phyloP scores from a whole-genome alignment of 2,888 invertebrate species.

The Lepetodrilus schrolli region DNA sequence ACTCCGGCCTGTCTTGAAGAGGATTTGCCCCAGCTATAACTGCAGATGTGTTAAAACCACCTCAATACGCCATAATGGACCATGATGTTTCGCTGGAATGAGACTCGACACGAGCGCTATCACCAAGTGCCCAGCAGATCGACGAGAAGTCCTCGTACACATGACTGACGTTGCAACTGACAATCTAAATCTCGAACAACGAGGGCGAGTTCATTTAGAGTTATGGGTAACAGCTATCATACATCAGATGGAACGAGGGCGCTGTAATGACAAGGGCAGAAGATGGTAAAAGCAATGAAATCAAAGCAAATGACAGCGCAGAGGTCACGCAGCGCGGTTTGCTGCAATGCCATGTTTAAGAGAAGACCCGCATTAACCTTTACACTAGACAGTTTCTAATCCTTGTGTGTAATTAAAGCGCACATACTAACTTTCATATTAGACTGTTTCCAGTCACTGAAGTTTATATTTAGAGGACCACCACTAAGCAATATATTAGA shows the following conservation, averaged over 20 bases:
- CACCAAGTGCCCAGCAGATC: background rate
- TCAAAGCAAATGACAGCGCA: too few species aligned
- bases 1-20: background rate
- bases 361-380: too few species aligned
- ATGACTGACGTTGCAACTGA: constrained; percentile 36
- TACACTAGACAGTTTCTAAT: too few species aligned
- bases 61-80: constrained; percentile 15
- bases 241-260: background rate
- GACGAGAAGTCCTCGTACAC: constrained; percentile 31
- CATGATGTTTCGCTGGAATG: constrained; percentile 29
- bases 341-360: too few species aligned
- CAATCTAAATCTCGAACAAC: constrained; percentile 31
- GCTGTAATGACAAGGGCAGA: background rate
- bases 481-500: too few species aligned
- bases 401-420: too few species aligned
- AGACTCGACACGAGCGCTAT: constrained; percentile 25
- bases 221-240: constrained; percentile 3
- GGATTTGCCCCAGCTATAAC: constrained; percentile 14
- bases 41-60: constrained; percentile 24
- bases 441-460: too few species aligned
- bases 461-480: too few species aligned
- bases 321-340: too few species aligned
- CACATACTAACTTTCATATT: too few species aligned
- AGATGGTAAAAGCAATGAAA: too few species aligned
- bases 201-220: constrained; percentile 24